Evolutionary conservation across 2,888 invertebrate genomes (phyloP).

Genomic region (Harpalus rubripes): DNA sequence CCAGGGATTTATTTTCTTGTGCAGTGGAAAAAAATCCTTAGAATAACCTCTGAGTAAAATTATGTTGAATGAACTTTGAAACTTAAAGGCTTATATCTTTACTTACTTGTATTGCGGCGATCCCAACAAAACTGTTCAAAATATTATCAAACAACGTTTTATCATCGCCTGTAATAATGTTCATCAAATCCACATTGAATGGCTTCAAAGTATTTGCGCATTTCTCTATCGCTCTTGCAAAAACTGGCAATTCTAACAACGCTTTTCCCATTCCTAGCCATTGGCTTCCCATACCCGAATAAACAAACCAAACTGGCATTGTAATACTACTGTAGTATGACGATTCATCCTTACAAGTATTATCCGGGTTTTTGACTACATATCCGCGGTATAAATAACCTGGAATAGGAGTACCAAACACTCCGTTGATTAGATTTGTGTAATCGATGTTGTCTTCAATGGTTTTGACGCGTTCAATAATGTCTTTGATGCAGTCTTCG

Average conservation of each 20-base stretch:
- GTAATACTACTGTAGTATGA: conserved; percentile 75
- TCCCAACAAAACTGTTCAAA: conserved; percentile 85
- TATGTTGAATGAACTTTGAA: neutral
- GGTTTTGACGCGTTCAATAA: conserved; percentile 79
- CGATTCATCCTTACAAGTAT: conserved; percentile 72
- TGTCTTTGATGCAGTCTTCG: conserved; percentile 84
- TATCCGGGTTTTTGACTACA: conserved; percentile 74
- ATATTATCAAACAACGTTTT: conserved; percentile 82
- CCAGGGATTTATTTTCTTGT: too few relatives aligned
- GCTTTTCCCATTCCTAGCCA: conserved; percentile 85
- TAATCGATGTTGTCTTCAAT: conserved; percentile 76
- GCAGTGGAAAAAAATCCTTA: too few relatives aligned
- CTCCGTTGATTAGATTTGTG: conserved; percentile 77
- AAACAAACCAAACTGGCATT: conserved; percentile 83
- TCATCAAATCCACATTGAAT: conserved; percentile 82
- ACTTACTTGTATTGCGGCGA: conserved; percentile 82
- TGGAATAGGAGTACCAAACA: conserved; percentile 78
- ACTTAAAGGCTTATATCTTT: neutral
- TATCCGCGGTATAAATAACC: conserved; percentile 84
- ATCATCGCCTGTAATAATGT: conserved; percentile 81
- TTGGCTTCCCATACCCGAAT: conserved; percentile 88
- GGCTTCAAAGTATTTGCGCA: conserved; percentile 81
- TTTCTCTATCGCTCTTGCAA: conserved; percentile 82
- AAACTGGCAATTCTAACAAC: conserved; percentile 83
- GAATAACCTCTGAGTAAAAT: too few relatives aligned